Evolutionary conservation across 1,140 invertebrate genomes (phyloP), one percentile per base, ranked within the genome.

Genomic region (Drosophila orena): DNA sequence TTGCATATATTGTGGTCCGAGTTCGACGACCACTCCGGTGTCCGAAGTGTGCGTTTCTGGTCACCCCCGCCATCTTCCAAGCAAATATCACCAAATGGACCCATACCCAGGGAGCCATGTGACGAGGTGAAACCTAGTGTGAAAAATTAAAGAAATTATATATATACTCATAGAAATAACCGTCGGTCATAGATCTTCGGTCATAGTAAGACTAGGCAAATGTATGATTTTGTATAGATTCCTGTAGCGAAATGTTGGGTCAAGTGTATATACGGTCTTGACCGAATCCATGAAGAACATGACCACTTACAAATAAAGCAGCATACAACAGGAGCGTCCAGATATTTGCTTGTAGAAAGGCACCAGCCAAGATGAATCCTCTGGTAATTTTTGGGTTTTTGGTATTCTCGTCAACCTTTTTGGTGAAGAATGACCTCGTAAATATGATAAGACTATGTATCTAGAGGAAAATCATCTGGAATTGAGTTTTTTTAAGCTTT

Each of bases 81-180:
- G 10, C 10, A 0, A 27, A 4, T 11, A 2, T 4, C 0, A 17
- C 5, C 1, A 5, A 0, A 6, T 27, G 20, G 0, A 27, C 3
- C 8, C 22, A 15, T 0, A 68, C 12, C 64, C 64, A 68, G n/a
- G 59, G 64, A 4, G 12, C 14, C 59, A 52, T 64, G 20, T 64
- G 46, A 27, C n/a, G 0, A 7, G 64, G 59, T 1, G 64, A 68
- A 7, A 43, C 30, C 64, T 68, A 20, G 1, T 0, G 1, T 1
- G 0, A 4, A 7, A 35, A 14, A 12, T 10, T 15, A 2, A 0
- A 38, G 14, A 38, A 10, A 11, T n/a, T n/a, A n/a, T n/a, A n/a
- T 35, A 35, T 8, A 35, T 10, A 35, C 8, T 8, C 6, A 8
- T 35, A 11, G 8, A 35, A 35, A 11, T 11, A 7, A 2, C 3